Evolutionary conservation across 2,888 invertebrate species (phyloP).

Genomic region (Empis stercorea): DNA sequence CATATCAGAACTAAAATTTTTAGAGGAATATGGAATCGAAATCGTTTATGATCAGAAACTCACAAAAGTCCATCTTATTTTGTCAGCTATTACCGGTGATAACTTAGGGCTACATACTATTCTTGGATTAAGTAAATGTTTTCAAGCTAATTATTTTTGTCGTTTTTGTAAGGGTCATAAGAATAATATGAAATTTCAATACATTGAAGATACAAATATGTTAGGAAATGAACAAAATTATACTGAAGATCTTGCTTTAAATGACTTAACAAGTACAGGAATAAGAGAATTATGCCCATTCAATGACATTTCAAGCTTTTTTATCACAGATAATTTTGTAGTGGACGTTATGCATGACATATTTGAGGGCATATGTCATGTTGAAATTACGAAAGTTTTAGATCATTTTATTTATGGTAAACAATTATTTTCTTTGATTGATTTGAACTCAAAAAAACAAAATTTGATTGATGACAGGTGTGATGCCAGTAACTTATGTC

Average conservation of each 20-base stretch:
- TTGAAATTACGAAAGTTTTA: conserved; percentile 9
- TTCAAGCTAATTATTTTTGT: conserved; percentile 8
- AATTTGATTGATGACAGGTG: background rate
- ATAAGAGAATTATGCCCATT: conserved; percentile 10
- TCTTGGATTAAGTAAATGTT: conserved; percentile 13
- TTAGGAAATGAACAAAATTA: conserved; percentile 5
- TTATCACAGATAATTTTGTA: conserved; percentile 11
- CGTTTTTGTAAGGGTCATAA: conserved; percentile 8
- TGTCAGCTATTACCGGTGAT: too few species aligned
- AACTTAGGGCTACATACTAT: conserved; percentile 12
- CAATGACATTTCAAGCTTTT: conserved; percentile 9
- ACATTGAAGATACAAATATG: conserved; percentile 1
- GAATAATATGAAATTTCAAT: conserved; percentile 6
- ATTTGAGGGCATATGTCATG: conserved; percentile 10
- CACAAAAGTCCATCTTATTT: conserved; percentile 6
- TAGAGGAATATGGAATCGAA: conserved; percentile 2
- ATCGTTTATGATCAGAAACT: background rate
- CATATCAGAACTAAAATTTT: background rate
- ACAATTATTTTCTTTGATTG: conserved; percentile 1
- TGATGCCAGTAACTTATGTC: background rate
- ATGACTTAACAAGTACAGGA: conserved; percentile 7
- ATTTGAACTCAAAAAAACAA: conserved; percentile 1
- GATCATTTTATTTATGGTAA: conserved; percentile 5
- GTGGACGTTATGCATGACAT: conserved; percentile 15
- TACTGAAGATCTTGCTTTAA: background rate